These are phyloP conservation scores for Protobothrops mucrosquamatus DNA, from an alignment of 2,113 vertebrate species.

Conservation along the genomic window DNA sequence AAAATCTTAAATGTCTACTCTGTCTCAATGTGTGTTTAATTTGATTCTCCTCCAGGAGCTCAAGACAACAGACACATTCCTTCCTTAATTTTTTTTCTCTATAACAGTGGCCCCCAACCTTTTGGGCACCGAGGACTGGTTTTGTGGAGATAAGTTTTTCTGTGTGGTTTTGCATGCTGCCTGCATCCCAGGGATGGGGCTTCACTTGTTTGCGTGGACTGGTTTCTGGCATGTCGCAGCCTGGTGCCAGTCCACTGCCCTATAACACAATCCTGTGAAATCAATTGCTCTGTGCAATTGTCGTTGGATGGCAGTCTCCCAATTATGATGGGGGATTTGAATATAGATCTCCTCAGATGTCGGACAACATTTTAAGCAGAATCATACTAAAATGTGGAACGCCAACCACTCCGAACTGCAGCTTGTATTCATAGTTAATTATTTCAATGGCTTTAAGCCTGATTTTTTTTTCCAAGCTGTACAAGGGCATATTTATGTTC, in stretches of 20 bases:
- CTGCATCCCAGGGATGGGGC: too few relatives aligned
- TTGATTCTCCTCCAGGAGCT: not conserved
- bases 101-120: too few relatives aligned
- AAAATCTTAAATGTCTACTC: not conserved
- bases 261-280: not conserved
- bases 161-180: too few relatives aligned
- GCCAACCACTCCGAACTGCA: not conserved
- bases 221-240: too few relatives aligned
- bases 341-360: not conserved
- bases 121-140: too few relatives aligned
- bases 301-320: not conserved
- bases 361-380: not conserved
- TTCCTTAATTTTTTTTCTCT: not conserved
- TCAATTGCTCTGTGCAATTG: not conserved
- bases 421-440: not conserved
- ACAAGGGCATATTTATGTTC: conserved; percentile 22
- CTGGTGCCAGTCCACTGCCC: not conserved
- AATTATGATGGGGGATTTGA: not conserved
- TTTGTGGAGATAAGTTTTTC: too few relatives aligned
- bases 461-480: not conserved
- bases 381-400: not conserved
- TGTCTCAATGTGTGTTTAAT: not conserved
- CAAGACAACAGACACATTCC: not conserved
- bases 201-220: too few relatives aligned
- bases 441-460: not conserved